Conservation (phyloP, 2,113 vertebrate species). For the rabbit (Oryctolagus cuniculus) region DNA sequence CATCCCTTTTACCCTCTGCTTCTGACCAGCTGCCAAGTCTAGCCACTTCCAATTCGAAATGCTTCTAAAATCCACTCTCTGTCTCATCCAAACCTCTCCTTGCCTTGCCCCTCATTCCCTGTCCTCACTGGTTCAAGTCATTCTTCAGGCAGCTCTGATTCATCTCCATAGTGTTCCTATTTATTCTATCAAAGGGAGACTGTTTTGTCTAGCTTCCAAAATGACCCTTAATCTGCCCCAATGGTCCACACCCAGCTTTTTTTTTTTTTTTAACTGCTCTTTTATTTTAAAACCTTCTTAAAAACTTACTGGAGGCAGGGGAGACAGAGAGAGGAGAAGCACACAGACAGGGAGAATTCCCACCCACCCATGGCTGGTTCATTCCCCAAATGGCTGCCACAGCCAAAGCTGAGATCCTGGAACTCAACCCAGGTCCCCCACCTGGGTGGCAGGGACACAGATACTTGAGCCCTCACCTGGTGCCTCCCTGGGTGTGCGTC, state of each 20-base stretch:
- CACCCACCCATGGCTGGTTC: too few species aligned
- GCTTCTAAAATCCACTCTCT: background rate
- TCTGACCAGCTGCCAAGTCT: background rate
- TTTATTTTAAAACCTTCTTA: too few species aligned
- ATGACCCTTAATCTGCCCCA: background rate
- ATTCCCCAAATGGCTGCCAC: too few species aligned
- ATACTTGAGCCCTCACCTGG: too few species aligned
- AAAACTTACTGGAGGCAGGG: too few species aligned
- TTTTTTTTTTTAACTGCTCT: background rate
- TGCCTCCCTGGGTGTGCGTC: too few species aligned
- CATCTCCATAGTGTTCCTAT: background rate
- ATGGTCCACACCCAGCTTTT: background rate
- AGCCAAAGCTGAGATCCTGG: too few species aligned
- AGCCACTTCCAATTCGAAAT: background rate
- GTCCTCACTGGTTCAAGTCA: background rate
- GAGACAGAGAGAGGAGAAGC: too few species aligned
- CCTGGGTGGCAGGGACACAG: too few species aligned
- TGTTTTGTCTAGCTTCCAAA: conserved; percentile 1
- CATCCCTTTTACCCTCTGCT: background rate
- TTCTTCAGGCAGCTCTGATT: background rate
- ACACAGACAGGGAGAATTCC: too few species aligned
- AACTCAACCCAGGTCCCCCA: too few species aligned
- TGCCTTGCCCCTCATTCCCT: background rate
- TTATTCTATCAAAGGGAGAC: background rate
- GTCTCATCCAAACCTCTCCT: background rate